Base-by-base conservation (phyloP, 1,140 invertebrate genomes). In the Drosophila navojoa region DNA sequence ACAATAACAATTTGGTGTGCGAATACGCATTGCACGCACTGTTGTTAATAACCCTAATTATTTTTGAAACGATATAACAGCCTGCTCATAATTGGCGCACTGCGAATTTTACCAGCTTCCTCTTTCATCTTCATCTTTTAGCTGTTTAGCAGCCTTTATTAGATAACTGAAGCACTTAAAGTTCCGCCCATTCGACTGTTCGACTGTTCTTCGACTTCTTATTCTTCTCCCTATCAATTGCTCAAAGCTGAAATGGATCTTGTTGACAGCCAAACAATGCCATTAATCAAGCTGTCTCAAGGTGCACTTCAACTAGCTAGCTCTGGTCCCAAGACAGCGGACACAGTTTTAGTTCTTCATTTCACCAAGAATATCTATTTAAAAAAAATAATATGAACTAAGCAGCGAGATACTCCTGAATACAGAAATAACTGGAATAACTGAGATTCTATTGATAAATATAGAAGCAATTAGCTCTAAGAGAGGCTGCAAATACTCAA, bases 31-130 rank as follows among this genome's bases (percentile, higher is more conserved):
- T 86, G 81, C 77, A 85, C 82, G 82, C 81, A 85, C 75, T 78
- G 81, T 82, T 32, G 81, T 79, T 86, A 86, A 86, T 86, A 87
- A 87, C 78, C 75, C 82, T 73, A 86, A 86, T 86, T 81, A 81
- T 87, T 69, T 54, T 64, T 52, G 67, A 69, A 67, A 72, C 66
- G 54, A 59, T 54, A 67, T 59, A 67, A 67, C 55, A 59, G 55
- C 47, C 45, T 54, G 45, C 38, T 13, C 29, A 38, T 59, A 67
- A 72, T 72, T 72, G 63, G 38, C 45, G 63, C 63, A 66, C 29
- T 32, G 59, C 50, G 59, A 52, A 22, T 68, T 67, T 32, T 16
- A 22, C 22, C 55, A 11, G 10, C 10, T 3, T 38, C 10, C 3
- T 11, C 11, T 32, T 35, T 2, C 7, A 47, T 16, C 42, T 6